Percentiles rank a stretch among this genome's conserved stretches.
Conservation (phyloP, 2,797 vertebrate genomes). For the Oryzias sinensis region DNA sequence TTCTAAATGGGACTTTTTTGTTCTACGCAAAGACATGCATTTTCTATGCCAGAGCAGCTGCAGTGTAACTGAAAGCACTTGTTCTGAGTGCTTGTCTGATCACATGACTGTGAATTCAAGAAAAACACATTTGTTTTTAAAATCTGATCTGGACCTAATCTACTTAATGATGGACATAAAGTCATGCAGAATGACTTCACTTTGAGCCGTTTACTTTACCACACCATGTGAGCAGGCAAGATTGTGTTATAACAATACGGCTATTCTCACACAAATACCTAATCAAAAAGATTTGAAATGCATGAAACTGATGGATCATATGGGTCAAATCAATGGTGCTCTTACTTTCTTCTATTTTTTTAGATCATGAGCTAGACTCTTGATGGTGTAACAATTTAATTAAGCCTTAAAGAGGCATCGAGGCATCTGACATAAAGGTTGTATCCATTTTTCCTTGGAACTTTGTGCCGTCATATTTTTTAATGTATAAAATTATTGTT, state of each 20-base stretch:
- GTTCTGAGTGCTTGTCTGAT: background rate
- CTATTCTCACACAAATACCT: too few species aligned
- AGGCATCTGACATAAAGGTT: background rate
- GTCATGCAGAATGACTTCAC: background rate
- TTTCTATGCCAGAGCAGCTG: background rate
- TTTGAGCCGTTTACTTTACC: too few species aligned
- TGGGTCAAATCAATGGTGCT: too few species aligned
- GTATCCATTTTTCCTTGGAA: background rate
- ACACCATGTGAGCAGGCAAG: background rate
- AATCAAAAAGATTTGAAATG: too few species aligned
- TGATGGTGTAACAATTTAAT: background rate
- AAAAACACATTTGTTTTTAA: background rate
- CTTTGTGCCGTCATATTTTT: background rate
- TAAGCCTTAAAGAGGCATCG: background rate
- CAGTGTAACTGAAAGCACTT: background rate
- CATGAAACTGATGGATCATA: too few species aligned
- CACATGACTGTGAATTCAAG: too few species aligned
- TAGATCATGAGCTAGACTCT: too few species aligned
- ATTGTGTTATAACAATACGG: background rate
- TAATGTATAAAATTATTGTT: background rate
- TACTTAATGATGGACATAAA: conserved; percentile 1
- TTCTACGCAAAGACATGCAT: background rate
- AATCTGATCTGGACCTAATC: background rate
- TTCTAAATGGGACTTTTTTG: conserved; percentile 6
- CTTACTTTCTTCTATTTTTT: too few species aligned